Percentiles rank a stretch among this genome's conserved stretches.
Conservation (phyloP, 1,140 invertebrate genomes). For the Drosophila littoralis region DNA sequence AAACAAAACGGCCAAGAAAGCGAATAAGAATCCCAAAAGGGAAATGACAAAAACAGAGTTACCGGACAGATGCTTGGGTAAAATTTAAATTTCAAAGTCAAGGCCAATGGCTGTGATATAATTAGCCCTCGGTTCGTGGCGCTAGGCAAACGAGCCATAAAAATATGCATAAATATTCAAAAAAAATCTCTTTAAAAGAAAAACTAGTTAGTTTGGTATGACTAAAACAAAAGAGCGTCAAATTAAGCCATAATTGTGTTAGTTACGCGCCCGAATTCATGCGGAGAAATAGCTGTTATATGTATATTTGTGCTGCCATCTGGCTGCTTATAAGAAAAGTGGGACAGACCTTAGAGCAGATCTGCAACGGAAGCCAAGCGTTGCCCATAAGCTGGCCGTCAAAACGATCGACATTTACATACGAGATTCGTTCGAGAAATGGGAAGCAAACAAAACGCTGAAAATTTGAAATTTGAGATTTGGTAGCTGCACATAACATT, state of each 20-base stretch:
- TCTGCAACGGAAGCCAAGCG: constrained; percentile 60
- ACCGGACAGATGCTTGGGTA: constrained; percentile 28
- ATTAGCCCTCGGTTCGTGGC: constrained; percentile 29
- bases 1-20: constrained; percentile 23
- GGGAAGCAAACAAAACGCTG: constrained; percentile 30
- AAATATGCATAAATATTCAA: constrained; percentile 22
- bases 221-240: constrained; percentile 12
- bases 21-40: constrained; percentile 11
- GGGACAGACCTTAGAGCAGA: constrained; percentile 29
- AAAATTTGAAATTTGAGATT: constrained; percentile 25
- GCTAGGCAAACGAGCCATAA: constrained; percentile 18
- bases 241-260: constrained; percentile 23
- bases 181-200: background rate
- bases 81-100: constrained; percentile 52
- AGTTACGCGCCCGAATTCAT: constrained; percentile 2
- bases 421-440: constrained; percentile 26
- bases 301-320: background rate
- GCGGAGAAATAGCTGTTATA: background rate
- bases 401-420: constrained; percentile 66
- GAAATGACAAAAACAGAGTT: constrained; percentile 14
- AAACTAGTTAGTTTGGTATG: constrained; percentile 28
- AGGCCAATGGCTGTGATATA: constrained; percentile 41
- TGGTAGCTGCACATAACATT: constrained; percentile 33
- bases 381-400: constrained; percentile 24
- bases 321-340: constrained; percentile 31